Percentiles rank a stretch among this genome's conserved stretches.
These are phyloP conservation scores for Megalurothrips usitatus DNA, from an alignment of 2,888 invertebrate species.

Conservation along the genomic window DNA sequence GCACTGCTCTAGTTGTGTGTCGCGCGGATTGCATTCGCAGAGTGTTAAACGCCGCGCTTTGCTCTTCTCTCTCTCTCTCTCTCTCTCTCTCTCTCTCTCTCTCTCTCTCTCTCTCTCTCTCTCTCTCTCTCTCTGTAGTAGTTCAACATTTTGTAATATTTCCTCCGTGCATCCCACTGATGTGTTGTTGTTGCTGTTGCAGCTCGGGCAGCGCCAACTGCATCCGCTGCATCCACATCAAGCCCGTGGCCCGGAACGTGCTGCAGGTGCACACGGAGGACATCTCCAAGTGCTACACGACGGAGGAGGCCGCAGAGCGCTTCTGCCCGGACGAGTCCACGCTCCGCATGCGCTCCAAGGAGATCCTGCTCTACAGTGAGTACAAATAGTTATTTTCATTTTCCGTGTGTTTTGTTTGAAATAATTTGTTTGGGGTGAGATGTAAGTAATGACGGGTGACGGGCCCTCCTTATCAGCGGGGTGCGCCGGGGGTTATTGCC, in stretches of 20 bases:
- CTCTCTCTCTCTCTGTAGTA: not conserved
- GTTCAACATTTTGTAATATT: not conserved
- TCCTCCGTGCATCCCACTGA: not conserved
- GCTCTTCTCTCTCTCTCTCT: not conserved
- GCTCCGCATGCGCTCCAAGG: slow-evolving; percentile 38
- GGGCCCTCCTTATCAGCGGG: too few species aligned
- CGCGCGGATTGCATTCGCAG: too few species aligned
- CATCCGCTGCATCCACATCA: slow-evolving; percentile 58
- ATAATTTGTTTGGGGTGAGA: too few species aligned
- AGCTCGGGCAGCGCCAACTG: slow-evolving; percentile 56
- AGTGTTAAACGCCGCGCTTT: too few species aligned
- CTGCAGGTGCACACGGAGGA: slow-evolving; percentile 58
- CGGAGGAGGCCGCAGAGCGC: slow-evolving; percentile 54
- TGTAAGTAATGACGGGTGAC: too few species aligned
- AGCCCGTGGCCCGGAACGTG: slow-evolving; percentile 56
- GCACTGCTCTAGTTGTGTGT: too few species aligned
- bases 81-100: slow-evolving; percentile 29
- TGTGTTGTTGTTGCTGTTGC: slow-evolving; percentile 38
- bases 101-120: slow-evolving; percentile 32
- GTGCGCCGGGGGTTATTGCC: too few species aligned
- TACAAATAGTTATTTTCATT: too few species aligned
- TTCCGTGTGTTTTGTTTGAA: too few species aligned
- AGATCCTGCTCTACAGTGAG: slow-evolving; percentile 60
- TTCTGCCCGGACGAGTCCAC: slow-evolving; percentile 53
- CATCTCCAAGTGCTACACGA: slow-evolving; percentile 58